Base-by-base conservation (phyloP, 2,113 vertebrate species). In the Pristiophorus japonicus region DNA sequence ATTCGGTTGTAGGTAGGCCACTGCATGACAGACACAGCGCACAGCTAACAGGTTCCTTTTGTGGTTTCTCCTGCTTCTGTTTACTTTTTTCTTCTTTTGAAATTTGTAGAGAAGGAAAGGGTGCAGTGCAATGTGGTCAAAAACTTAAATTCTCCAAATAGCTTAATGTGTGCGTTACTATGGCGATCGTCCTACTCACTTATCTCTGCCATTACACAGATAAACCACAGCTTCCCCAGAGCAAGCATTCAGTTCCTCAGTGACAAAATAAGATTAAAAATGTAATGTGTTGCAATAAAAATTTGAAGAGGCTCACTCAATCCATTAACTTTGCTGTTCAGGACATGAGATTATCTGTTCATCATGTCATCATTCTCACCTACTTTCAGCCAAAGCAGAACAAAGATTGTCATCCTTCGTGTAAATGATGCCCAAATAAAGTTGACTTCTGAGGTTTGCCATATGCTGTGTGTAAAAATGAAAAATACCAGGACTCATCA, bases 201-300 rank as follows among this genome's bases (percentile, higher is more conserved):
- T 97, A 96, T 97, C 97, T 96, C 95, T 96, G 95, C 96, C 96
- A 97, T 98, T 98, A 98, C 91, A 96, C 97, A 96, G 96, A 96
- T 96, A 97, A 98, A 98, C 98, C 98, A 96, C 98, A 97, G 97
- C 97, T 98, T 98, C 98, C 98, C 98, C 96, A 96, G 95, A 30
- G 92, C 70, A 96, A 7, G 96, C 18, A 85, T 95, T 67, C 95
- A 96, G 95, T 95, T 42, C 66, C 92, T 51, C 59, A 96, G 96
- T 88, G 90, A 42, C 42, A 96, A 78, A 67, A 94, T 38, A 45
- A 42, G 20, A 94, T 42, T 45, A 67, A 12, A 42, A 45, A 67
- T 94, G n/a, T 42, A 27, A 94, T 12, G 20, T 30, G 22, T 8
- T n/a, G 10, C n/a, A 42, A 94, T 5, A 45, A 5, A 45, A 66